These are phyloP conservation scores for Aproaerema taeniolella DNA, from an alignment of 2,888 invertebrate species.

Conservation along the genomic window DNA sequence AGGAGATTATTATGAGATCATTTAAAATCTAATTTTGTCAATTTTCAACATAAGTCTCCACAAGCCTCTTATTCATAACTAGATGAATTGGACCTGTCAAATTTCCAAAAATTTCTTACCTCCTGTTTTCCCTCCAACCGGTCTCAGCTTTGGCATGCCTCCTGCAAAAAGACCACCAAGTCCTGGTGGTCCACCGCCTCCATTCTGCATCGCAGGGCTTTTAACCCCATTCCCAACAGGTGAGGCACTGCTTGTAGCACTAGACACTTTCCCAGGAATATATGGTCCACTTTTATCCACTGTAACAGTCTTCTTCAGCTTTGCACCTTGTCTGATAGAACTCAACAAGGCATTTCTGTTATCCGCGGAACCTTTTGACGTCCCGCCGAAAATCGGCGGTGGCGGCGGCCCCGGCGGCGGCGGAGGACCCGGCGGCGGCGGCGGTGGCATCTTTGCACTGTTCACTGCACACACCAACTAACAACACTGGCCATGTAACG, in stretches of 20 bases:
- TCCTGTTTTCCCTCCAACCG: constrained; percentile 81
- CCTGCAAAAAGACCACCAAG: constrained; percentile 88
- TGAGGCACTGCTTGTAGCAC: constrained; percentile 38
- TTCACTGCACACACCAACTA: constrained; percentile 32
- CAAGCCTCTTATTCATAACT: no score
- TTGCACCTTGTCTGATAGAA: constrained; percentile 89
- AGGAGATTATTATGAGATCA: no score
- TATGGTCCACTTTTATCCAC: constrained; percentile 92
- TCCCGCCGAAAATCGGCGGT: constrained; percentile 64
- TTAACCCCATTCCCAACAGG: constrained; percentile 50
- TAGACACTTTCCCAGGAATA: constrained; percentile 79
- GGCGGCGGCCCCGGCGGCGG: constrained; percentile 80
- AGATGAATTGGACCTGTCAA: no score
- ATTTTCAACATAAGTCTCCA: no score
- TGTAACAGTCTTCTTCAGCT: constrained; percentile 91
- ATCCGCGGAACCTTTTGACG: constrained; percentile 71
- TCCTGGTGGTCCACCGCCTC: constrained; percentile 50
- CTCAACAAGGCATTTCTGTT: constrained; percentile 84
- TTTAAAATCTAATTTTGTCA: no score
- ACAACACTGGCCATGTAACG: constrained; percentile 13
- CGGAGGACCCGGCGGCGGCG: constrained; percentile 81
- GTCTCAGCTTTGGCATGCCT: constrained; percentile 88
- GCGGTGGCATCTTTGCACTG: constrained; percentile 71
- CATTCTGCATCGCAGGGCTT: constrained; percentile 54
- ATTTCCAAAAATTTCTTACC: no score